Percentiles rank a stretch among this genome's conserved stretches.
phyloP scores from a whole-genome alignment of 2,888 invertebrate species.

The Lydus trimaculatus region DNA sequence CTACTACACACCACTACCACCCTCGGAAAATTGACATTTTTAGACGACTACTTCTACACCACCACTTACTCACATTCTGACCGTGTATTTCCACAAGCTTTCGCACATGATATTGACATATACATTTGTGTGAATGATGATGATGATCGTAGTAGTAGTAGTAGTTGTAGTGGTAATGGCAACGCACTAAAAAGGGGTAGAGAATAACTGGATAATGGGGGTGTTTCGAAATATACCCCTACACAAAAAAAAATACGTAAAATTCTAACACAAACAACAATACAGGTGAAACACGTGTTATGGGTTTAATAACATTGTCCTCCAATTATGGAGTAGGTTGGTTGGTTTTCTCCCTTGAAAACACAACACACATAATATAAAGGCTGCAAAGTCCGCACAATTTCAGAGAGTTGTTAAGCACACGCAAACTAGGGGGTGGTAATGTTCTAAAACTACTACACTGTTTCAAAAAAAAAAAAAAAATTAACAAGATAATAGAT shows the following conservation, averaged over 20 bases:
- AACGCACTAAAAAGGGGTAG: background rate
- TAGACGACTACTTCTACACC: background rate
- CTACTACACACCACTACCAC: background rate
- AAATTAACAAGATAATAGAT: constrained; percentile 18
- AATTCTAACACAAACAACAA: background rate
- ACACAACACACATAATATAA: too few relatives aligned
- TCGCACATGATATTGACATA: constrained; percentile 24
- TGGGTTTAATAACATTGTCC: constrained; percentile 22
- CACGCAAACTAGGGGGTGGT: constrained; percentile 21
- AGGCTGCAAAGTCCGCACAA: constrained; percentile 28
- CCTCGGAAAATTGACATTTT: background rate
- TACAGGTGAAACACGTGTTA: constrained; percentile 29
- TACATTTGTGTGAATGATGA: constrained; percentile 20
- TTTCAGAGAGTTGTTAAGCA: constrained; percentile 19
- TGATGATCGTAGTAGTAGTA: background rate
- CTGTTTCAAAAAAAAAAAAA: constrained; percentile 12
- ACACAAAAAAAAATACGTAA: background rate
- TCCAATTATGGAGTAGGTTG: constrained; percentile 22
- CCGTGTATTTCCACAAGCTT: background rate
- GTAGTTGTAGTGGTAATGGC: background rate
- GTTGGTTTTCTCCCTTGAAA: background rate
- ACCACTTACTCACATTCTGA: background rate
- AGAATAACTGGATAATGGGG: background rate
- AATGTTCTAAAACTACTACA: constrained; percentile 10
- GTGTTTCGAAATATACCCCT: background rate